Base-by-base conservation (phyloP, 2,888 invertebrate species). In the Rugalucina vietnamica region DNA sequence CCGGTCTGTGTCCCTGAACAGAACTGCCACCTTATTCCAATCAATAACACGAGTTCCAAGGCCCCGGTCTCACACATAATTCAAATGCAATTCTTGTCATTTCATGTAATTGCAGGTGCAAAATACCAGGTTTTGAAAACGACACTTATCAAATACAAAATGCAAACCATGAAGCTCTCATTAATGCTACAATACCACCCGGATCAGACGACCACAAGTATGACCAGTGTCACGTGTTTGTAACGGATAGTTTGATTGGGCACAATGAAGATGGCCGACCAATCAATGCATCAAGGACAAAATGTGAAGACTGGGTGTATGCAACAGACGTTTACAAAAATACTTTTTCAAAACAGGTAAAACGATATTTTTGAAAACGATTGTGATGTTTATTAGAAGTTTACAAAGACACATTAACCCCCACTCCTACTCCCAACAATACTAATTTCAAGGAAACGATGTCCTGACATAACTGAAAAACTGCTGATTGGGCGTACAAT, bases 281-380 rank as follows among this genome's bases (percentile, higher is more conserved):
- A 71, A 29, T 27, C 24, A 82, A 82, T 36, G 76, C 54, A 3
- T 10, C 27, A 27, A 54, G 43, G 18, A 27, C 5, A 1, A 83
- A 79, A 73, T 90, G 90, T 79, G 57, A 79, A 29, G 60, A 81
- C 21, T 90, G 90, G 90, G 90, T 90, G 12, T 90, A 88, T 76
- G 84, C 79, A 49, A 69, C 81, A 32, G 39, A 37, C 1, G 77
- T 88, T 0, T 90, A 81, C 50, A 77, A 79, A 3, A 70, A 71
- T 32, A 89, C 89, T 8, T 87, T 90, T 75, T 76, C 86, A 18
- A 84, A 82, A 39, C 60, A 90, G 83, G 90, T 90, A 87, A 81
- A 18, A 37, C 14, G 14, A n/a, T 29, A 24, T 50, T 50, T 21
- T 50, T 49, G n/a, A 18, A 14, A 14, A 49, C 50, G n/a, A 14